These are phyloP conservation scores for Beris chalybata DNA, from an alignment of 2,888 invertebrate genomes.

Conservation along the genomic window DNA sequence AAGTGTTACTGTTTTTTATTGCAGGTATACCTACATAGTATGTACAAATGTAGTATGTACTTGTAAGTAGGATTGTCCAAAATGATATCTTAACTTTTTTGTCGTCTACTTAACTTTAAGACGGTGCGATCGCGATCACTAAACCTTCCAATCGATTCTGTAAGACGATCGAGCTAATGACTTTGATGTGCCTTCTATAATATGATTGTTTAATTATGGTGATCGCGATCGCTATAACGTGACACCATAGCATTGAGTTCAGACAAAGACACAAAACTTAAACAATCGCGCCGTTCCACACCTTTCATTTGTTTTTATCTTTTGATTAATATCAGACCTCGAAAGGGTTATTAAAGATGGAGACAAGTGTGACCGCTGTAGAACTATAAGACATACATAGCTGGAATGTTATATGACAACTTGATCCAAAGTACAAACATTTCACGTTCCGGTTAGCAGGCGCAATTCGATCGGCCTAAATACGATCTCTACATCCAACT, in stretches of 20 bases:
- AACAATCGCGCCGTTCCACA: slow-evolving; percentile 4
- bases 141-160: not conserved
- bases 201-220: not conserved
- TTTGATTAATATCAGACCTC: slow-evolving; percentile 18
- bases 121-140: not conserved
- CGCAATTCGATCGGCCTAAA: too few relatives aligned
- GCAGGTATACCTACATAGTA: not conserved
- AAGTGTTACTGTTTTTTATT: not conserved
- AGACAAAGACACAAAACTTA: too few relatives aligned
- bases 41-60: not conserved
- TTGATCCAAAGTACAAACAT: too few relatives aligned
- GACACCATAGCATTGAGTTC: not conserved
- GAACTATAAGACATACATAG: too few relatives aligned
- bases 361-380: too few relatives aligned
- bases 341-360: slow-evolving; percentile 1
- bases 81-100: too few relatives aligned
- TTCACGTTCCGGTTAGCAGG: too few relatives aligned
- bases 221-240: not conserved
- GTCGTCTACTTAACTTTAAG: too few relatives aligned
- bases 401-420: too few relatives aligned
- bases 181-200: not conserved
- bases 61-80: too few relatives aligned
- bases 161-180: not conserved
- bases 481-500: too few relatives aligned
- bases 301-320: too few relatives aligned